Percentiles rank a stretch among this genome's conserved stretches.
Conservation (phyloP, 1,140 invertebrate genomes). For the Scaptomyza graminum region DNA sequence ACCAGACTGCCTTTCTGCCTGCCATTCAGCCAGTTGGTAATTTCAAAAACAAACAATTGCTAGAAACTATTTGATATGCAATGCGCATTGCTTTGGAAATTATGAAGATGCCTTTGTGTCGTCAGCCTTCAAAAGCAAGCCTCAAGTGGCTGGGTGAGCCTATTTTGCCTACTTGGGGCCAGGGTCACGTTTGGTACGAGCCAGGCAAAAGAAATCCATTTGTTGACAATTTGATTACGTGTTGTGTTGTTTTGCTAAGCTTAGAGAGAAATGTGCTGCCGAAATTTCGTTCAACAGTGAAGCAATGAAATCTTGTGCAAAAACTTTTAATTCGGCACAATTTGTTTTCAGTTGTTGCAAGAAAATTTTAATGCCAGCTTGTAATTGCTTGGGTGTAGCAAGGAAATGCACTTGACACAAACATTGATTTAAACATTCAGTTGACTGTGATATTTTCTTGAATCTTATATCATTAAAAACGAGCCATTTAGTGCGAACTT, state of each 20-base stretch:
- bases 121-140: background rate
- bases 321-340: conserved; percentile 26
- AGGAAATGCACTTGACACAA: background rate
- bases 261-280: conserved; percentile 12
- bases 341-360: conserved; percentile 13
- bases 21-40: conserved; percentile 6
- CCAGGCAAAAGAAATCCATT: conserved; percentile 57
- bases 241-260: conserved; percentile 16
- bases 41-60: conserved; percentile 32
- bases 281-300: conserved; percentile 19
- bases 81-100: conserved; percentile 39
- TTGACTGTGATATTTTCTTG: background rate
- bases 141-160: conserved; percentile 29
- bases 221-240: conserved; percentile 79
- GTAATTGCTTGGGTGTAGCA: conserved; percentile 7
- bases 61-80: conserved; percentile 62
- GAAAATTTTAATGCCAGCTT: conserved; percentile 1
- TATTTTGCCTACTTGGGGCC: conserved; percentile 12
- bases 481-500: conserved; percentile 6
- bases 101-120: conserved; percentile 48
- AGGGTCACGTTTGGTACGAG: conserved; percentile 57
- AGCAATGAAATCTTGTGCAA: conserved; percentile 13
- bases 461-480: conserved; percentile 12
- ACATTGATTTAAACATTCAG: background rate
- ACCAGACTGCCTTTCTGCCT: background rate